phyloP scores from a whole-genome alignment of 2,113 vertebrate genomes.

The Uropsilus gracilis region DNA sequence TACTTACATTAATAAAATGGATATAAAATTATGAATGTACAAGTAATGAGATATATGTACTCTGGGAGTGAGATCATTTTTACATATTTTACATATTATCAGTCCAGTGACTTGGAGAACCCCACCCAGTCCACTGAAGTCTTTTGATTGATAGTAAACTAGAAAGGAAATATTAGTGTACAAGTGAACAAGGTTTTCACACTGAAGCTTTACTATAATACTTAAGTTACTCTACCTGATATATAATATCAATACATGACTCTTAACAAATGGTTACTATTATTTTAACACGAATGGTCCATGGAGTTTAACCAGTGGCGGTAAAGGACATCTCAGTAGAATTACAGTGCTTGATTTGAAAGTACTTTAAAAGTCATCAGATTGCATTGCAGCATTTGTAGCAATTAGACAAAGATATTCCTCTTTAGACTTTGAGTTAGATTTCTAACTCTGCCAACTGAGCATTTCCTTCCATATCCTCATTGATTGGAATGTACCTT shows the following conservation, averaged over 20 bases:
- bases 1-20: not conserved
- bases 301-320: conserved; percentile 40
- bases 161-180: not conserved
- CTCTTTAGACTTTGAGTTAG: conserved; percentile 23
- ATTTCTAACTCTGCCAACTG: conserved; percentile 56
- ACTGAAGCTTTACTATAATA: not conserved
- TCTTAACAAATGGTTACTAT: not conserved
- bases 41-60: not conserved
- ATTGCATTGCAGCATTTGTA: conserved; percentile 54
- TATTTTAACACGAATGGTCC: conserved; percentile 35
- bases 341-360: conserved; percentile 47
- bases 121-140: not conserved
- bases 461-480: conserved; percentile 55
- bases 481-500: conserved; percentile 70
- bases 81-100: not conserved
- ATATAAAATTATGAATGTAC: not conserved
- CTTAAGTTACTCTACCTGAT: not conserved
- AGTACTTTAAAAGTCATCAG: conserved; percentile 43
- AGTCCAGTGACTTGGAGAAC: not conserved
- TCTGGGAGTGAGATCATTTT: not conserved
- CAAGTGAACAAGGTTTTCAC: not conserved
- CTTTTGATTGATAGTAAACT: conserved; percentile 14
- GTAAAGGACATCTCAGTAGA: conserved; percentile 52
- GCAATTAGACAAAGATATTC: conserved; percentile 48
- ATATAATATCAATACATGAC: not conserved